Conservation (phyloP, 2,113 vertebrate species). For the Sciurus niger region DNA sequence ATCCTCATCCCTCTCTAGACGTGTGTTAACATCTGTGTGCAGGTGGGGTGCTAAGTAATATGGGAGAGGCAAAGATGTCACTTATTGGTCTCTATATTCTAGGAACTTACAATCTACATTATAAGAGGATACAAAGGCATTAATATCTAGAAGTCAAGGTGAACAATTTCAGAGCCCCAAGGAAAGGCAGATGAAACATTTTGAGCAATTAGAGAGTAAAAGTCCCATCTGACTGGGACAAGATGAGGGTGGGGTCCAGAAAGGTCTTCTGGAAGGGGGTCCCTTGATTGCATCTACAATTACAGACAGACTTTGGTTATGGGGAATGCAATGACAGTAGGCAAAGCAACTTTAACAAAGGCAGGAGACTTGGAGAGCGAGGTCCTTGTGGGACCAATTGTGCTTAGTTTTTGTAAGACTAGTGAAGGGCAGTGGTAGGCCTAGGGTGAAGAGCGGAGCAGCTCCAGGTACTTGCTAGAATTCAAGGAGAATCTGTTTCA, state of each 20-base stretch:
- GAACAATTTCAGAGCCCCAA: neutral
- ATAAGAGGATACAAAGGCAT: neutral
- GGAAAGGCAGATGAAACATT: neutral
- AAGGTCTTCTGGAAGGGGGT: neutral
- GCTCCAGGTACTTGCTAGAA: neutral
- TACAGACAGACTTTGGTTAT: neutral
- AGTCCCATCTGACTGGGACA: neutral
- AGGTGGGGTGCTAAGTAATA: neutral
- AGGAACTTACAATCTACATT: neutral
- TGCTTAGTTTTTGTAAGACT: neutral
- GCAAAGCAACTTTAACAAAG: neutral
- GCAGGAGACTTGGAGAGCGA: neutral
- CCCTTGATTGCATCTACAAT: neutral
- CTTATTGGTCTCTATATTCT: neutral
- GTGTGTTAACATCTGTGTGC: neutral
- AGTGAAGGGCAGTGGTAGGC: neutral
- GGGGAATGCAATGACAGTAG: too few relatives aligned
- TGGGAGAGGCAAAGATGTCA: neutral
- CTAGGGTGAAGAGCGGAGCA: neutral
- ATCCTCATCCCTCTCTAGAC: too few relatives aligned
- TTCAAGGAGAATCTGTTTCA: conserved; percentile 21
- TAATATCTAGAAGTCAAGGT: neutral
- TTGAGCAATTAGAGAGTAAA: neutral
- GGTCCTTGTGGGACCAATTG: neutral
- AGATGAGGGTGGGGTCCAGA: neutral